Evolutionary conservation across 2,113 vertebrate genomes (phyloP).

Genomic region (Mobula birostris): DNA sequence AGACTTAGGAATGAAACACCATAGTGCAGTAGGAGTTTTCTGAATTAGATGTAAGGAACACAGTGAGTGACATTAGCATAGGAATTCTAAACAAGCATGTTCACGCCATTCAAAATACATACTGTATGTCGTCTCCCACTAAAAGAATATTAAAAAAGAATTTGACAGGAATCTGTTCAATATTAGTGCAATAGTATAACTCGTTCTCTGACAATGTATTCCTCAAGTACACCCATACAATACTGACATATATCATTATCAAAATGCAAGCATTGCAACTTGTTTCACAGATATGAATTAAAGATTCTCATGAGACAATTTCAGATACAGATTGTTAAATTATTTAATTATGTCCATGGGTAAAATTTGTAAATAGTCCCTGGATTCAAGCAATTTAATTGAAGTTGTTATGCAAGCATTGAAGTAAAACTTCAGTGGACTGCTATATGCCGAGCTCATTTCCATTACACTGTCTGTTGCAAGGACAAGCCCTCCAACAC

Average conservation of each 20-base stretch:
- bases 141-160: background rate
- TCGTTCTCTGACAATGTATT: no score
- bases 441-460: background rate
- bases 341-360: constrained; percentile 17
- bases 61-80: background rate
- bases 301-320: background rate
- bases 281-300: background rate
- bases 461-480: background rate
- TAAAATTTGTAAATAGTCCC: background rate
- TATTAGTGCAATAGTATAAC: background rate
- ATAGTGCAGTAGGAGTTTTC: background rate
- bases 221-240: background rate
- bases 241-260: background rate
- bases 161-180: background rate
- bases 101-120: background rate
- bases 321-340: constrained; percentile 18
- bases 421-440: background rate
- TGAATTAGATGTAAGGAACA: background rate
- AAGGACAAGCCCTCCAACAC: background rate
- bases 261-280: background rate
- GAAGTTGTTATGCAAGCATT: background rate
- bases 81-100: background rate
- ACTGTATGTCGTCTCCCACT: no score
- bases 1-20: background rate
- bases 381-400: constrained; percentile 16